phyloP scores from a whole-genome alignment of 2,113 vertebrate genomes.

The Seriola rivoliana region DNA sequence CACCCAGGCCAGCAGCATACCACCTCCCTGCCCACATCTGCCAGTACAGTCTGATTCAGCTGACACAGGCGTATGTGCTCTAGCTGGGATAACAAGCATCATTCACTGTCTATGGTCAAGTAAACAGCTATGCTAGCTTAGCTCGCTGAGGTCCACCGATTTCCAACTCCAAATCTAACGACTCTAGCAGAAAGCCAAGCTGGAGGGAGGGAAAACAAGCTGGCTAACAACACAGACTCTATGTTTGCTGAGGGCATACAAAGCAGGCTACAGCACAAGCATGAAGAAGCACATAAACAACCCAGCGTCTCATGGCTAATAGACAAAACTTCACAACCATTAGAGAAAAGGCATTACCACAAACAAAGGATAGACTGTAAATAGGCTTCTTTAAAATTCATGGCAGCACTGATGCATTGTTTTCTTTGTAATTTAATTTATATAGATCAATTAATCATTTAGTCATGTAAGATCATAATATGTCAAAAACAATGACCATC shows the following conservation, averaged over 20 bases:
- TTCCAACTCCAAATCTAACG: constrained; percentile 12
- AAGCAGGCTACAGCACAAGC: constrained; percentile 39
- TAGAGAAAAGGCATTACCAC: constrained; percentile 13
- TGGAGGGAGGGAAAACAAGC: constrained; percentile 40
- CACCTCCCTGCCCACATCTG: constrained; percentile 47
- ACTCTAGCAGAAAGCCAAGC: constrained; percentile 25
- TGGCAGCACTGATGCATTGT: no score
- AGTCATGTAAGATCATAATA: no score
- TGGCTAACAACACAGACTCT: constrained; percentile 17
- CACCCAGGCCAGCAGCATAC: constrained; percentile 42
- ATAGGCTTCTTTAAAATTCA: neutral
- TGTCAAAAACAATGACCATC: no score
- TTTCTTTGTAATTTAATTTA: no score
- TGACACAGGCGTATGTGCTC: constrained; percentile 50
- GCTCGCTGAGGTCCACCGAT: constrained; percentile 9
- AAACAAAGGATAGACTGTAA: neutral
- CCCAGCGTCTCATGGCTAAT: neutral
- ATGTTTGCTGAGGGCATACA: constrained; percentile 52
- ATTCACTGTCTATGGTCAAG: constrained; percentile 46
- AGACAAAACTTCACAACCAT: neutral
- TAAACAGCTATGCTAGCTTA: constrained; percentile 48
- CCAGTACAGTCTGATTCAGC: constrained; percentile 50
- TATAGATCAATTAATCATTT: no score
- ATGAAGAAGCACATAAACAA: constrained; percentile 12
- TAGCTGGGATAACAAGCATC: constrained; percentile 53